These are phyloP conservation scores for Trachelus stipa DNA, from an alignment of 2,888 invertebrate species.

Conservation along the genomic window DNA sequence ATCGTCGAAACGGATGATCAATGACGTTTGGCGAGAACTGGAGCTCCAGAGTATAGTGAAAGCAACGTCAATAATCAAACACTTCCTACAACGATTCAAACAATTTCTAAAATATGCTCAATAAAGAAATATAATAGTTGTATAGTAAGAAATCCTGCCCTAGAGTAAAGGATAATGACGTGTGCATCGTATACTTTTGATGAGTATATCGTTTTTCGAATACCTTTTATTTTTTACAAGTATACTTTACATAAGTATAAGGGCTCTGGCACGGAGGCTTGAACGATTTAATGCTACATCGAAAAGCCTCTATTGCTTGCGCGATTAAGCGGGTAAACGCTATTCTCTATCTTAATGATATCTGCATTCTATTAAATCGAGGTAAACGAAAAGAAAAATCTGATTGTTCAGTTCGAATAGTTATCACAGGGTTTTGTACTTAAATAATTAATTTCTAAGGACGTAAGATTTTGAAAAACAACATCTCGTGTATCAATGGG, in stretches of 20 bases:
- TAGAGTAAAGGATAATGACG: constrained; percentile 48
- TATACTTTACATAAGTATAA: constrained; percentile 49
- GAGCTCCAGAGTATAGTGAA: constrained; percentile 56
- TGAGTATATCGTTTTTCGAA: constrained; percentile 54
- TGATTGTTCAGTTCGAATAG: constrained; percentile 2
- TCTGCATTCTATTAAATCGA: constrained; percentile 18
- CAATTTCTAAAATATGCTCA: constrained; percentile 65
- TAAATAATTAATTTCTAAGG: constrained; percentile 21
- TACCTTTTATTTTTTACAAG: constrained; percentile 56
- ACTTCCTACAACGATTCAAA: constrained; percentile 64
- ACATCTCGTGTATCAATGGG: too few species aligned
- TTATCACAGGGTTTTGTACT: constrained; percentile 19
- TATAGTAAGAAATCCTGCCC: constrained; percentile 59
- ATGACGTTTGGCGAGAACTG: constrained; percentile 27
- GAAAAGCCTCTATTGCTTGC: neutral
- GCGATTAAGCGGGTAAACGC: constrained; percentile 5
- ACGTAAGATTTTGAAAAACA: too few species aligned
- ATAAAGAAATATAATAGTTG: constrained; percentile 59
- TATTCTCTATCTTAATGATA: constrained; percentile 29
- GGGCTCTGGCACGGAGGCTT: constrained; percentile 26
- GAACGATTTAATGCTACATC: constrained; percentile 29
- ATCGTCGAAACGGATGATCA: neutral
- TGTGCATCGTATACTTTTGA: constrained; percentile 53
- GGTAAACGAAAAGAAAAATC: neutral
- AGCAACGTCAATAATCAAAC: constrained; percentile 59